Evolutionary conservation across 1,140 invertebrate species (phyloP).

Genomic region (Spodoptera litura): DNA sequence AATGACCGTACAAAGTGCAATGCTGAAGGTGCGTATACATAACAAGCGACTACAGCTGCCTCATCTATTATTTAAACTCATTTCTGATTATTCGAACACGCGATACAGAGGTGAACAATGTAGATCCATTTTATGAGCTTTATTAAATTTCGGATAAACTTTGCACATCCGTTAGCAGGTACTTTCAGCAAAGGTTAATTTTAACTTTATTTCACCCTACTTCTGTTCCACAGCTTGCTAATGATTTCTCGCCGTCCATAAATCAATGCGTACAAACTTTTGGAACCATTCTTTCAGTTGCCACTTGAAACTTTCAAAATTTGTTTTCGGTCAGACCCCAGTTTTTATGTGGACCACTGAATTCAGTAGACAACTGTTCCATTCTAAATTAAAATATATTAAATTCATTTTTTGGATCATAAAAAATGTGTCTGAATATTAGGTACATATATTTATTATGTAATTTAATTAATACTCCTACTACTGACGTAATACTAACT

Average conservation of each 20-base stretch:
- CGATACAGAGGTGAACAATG: slow-evolving; percentile 18
- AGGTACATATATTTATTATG: background rate
- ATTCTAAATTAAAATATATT: background rate
- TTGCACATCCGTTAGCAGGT: slow-evolving; percentile 58
- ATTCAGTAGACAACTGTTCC: slow-evolving; percentile 12
- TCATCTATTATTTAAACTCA: background rate
- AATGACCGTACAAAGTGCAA: slow-evolving; percentile 96
- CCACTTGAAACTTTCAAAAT: slow-evolving; percentile 51
- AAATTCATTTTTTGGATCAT: background rate
- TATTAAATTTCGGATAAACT: slow-evolving; percentile 51
- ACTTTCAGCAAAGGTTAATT: slow-evolving; percentile 59
- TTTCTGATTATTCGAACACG: slow-evolving; percentile 11
- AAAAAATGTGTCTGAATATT: background rate
- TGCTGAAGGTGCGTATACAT: slow-evolving; percentile 88
- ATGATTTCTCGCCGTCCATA: slow-evolving; percentile 61
- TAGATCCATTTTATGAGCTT: slow-evolving; percentile 47
- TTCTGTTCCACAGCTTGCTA: slow-evolving; percentile 55
- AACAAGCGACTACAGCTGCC: too few species aligned
- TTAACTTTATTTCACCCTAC: slow-evolving; percentile 61
- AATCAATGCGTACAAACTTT: slow-evolving; percentile 61
- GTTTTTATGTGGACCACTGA: slow-evolving; percentile 19
- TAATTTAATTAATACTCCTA: too few species aligned
- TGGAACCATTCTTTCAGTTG: slow-evolving; percentile 50
- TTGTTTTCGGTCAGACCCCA: slow-evolving; percentile 27
- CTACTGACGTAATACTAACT: too few species aligned